A percentile compares a stretch with the other conserved stretches of the same genome.
Conservation (phyloP, 1,140 invertebrate species). For the Apocrypta bakeri region DNA sequence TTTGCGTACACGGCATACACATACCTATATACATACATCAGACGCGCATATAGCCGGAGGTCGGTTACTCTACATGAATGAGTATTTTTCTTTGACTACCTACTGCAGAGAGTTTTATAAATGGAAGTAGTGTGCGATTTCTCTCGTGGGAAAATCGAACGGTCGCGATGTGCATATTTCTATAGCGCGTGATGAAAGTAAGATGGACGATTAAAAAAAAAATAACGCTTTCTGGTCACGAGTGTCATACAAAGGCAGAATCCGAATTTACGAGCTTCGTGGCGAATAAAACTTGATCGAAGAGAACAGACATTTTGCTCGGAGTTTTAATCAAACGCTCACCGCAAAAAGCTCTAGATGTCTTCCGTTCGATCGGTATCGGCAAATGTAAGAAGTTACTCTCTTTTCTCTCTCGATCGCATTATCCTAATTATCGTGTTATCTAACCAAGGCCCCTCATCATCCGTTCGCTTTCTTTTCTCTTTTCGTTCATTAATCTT, state of each 20-base stretch:
- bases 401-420: too few relatives aligned
- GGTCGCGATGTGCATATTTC: too few relatives aligned
- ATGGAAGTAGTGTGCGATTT: not conserved
- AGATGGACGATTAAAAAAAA: not conserved
- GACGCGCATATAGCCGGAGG: not conserved
- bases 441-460: not conserved
- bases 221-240: too few relatives aligned
- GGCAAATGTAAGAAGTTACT: not conserved
- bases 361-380: not conserved
- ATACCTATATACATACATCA: too few relatives aligned
- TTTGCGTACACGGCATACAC: too few relatives aligned
- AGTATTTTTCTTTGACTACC: conserved; percentile 9
- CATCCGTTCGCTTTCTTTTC: too few relatives aligned
- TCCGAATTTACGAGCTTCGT: not conserved
- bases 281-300: too few relatives aligned
- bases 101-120: not conserved
- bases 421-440: conserved; percentile 25
- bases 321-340: too few relatives aligned
- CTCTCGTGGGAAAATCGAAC: not conserved
- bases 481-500: conserved; percentile 15
- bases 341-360: not conserved
- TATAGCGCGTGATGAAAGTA: not conserved
- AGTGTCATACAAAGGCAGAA: not conserved
- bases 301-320: too few relatives aligned
- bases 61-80: not conserved